A percentile compares a stretch with the other conserved stretches of the same genome.
Conservation (phyloP, 2,113 vertebrate species). For the Antennarius striatus region DNA sequence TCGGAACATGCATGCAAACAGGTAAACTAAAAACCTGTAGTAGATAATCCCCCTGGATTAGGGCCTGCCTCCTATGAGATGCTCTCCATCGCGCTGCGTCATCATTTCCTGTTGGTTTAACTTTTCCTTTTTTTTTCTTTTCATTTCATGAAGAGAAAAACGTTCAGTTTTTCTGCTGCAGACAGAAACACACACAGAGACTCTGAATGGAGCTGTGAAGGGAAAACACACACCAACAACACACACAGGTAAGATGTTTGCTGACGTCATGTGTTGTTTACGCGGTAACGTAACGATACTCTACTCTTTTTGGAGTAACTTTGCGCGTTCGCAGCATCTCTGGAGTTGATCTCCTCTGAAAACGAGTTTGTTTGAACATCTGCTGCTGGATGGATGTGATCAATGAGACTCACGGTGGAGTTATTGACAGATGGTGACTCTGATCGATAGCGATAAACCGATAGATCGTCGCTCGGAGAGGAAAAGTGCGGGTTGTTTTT, state of each 20-base stretch:
- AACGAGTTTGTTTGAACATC: neutral
- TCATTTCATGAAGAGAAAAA: slow-evolving; percentile 44
- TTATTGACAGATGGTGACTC: slow-evolving; percentile 4
- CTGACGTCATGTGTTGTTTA: slow-evolving; percentile 1
- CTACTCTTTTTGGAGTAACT: slow-evolving; percentile 18
- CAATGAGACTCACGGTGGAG: neutral
- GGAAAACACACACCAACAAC: neutral
- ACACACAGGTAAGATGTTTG: slow-evolving; percentile 45
- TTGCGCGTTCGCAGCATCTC: slow-evolving; percentile 22
- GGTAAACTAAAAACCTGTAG: too few species aligned
- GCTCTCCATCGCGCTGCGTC: slow-evolving; percentile 71
- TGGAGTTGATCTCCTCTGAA: neutral
- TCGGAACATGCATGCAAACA: too few species aligned
- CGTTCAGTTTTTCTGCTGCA: slow-evolving; percentile 53
- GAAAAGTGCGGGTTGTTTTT: neutral
- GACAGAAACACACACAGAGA: slow-evolving; percentile 43
- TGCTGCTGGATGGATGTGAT: neutral
- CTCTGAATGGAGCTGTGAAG: slow-evolving; percentile 65
- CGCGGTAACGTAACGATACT: neutral
- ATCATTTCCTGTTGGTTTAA: slow-evolving; percentile 76
- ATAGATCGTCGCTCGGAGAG: slow-evolving; percentile 1
- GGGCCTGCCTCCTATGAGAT: slow-evolving; percentile 6
- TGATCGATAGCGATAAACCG: slow-evolving; percentile 10
- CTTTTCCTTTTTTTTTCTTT: slow-evolving; percentile 47
- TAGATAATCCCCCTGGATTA: too few species aligned